These are phyloP conservation scores for Chionomys nivalis DNA, from an alignment of 2,113 vertebrate genomes.

Conservation along the genomic window DNA sequence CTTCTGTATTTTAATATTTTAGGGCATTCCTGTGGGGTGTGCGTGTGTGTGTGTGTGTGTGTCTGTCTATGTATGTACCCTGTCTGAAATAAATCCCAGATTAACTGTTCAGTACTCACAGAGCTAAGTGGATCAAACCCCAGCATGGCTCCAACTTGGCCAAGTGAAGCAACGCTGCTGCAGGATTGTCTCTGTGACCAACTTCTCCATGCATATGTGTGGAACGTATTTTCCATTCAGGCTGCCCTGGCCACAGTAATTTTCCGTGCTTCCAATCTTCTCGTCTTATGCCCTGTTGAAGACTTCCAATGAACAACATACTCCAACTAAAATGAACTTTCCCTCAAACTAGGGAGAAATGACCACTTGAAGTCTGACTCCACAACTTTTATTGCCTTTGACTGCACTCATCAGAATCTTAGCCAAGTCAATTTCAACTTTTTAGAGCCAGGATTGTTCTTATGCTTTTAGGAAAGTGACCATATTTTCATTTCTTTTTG, in stretches of 20 bases:
- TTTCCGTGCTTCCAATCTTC: constrained; percentile 32
- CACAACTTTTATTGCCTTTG: constrained; percentile 62
- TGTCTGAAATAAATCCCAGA: constrained; percentile 34
- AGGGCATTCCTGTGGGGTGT: constrained; percentile 21
- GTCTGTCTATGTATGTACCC: not conserved
- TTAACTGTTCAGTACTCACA: not conserved
- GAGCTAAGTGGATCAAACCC: not conserved
- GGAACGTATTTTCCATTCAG: not conserved
- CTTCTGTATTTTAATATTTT: constrained; percentile 54
- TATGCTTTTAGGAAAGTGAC: constrained; percentile 65
- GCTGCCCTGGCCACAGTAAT: constrained; percentile 46
- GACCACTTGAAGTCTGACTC: constrained; percentile 64
- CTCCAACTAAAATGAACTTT: constrained; percentile 74
- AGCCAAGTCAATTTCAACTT: constrained; percentile 63
- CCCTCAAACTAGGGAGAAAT: constrained; percentile 66
- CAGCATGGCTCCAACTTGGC: not conserved
- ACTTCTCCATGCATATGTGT: not conserved
- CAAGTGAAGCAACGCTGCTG: constrained; percentile 1
- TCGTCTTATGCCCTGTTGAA: not conserved
- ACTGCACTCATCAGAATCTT: constrained; percentile 42
- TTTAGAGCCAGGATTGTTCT: constrained; percentile 57
- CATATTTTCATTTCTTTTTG: constrained; percentile 70
- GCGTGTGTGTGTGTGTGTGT: not conserved
- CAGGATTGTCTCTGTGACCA: constrained; percentile 30
- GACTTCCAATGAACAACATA: not conserved